Evolutionary conservation across 2,113 vertebrate species (phyloP).

Genomic region (Thunnus thynnus): DNA sequence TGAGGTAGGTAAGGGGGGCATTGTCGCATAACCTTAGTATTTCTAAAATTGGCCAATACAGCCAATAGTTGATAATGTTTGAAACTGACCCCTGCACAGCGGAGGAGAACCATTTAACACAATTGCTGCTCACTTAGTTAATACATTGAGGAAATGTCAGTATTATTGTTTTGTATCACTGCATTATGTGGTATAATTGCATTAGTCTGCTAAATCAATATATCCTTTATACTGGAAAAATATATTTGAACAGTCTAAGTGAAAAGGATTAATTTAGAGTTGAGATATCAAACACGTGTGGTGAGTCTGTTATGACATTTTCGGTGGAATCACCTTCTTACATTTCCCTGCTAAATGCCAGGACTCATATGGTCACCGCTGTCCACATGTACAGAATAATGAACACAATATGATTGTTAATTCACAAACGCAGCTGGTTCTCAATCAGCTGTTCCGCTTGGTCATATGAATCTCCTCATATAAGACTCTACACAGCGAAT

Average conservation of each 20-base stretch:
- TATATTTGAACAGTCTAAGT: background rate
- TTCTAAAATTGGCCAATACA: too few relatives aligned
- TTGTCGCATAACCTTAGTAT: too few relatives aligned
- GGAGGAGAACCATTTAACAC: too few relatives aligned
- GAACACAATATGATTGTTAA: conserved; percentile 19
- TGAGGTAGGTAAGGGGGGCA: too few relatives aligned
- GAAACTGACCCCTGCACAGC: too few relatives aligned
- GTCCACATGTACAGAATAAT: conserved; percentile 20
- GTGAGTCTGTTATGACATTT: conserved; percentile 37
- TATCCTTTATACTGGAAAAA: too few relatives aligned
- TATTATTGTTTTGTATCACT: too few relatives aligned
- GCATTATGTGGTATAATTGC: too few relatives aligned
- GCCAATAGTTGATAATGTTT: too few relatives aligned
- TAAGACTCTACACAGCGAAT: conserved; percentile 30
- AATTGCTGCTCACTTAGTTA: too few relatives aligned
- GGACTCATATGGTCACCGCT: background rate
- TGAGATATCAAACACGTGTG: background rate
- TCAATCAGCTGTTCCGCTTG: conserved; percentile 18
- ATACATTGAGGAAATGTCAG: too few relatives aligned
- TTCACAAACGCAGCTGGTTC: conserved; percentile 13
- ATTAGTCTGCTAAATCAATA: too few relatives aligned
- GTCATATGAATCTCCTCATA: conserved; percentile 19
- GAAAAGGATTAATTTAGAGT: conserved; percentile 1
- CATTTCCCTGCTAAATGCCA: conserved; percentile 21
- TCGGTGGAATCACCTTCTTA: conserved; percentile 7